Evolutionary conservation across 2,888 invertebrate genomes (phyloP), one percentile per base, ranked within the genome.

Genomic region (Molanna angustata): DNA sequence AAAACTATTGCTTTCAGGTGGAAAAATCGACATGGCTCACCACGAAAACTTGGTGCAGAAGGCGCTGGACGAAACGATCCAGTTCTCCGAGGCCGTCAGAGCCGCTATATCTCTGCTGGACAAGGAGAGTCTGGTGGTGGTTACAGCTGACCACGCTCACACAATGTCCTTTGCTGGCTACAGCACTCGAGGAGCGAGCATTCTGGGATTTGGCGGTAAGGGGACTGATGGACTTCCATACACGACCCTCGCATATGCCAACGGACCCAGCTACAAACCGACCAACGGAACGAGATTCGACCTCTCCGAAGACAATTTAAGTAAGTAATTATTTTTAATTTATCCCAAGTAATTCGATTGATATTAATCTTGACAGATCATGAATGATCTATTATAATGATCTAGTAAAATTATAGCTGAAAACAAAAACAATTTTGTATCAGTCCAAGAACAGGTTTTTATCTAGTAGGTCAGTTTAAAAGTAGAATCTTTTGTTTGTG

Each of bases 221-320:
- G 59, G 56, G 1, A 79, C 75, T 1, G 80, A 82, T 56, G 66
- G 71, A 7, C 63, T 83, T 9, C 84, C 85, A 0, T 87, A 84
- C 64, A 77, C 85, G 3, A 85, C 84, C 0, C 67, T 90, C 39
- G 83, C 80, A 62, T 90, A 90, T 66, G 87, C 88, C 0, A 89
- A 86, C 60, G 90, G 90, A 0, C 86, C 86, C 0, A 85, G 85
- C 0, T 84, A 78, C 62, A 69, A 67, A 43, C 62, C 57, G 2
- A 52, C 47, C 2, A 63, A 60, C 33, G 61, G 62, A 41, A 37
- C 21, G 3, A 32, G 62, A 47, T 31, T 43, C 27, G 49, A 61
- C 44, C 35, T 62, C 35, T 45, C 56, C 9, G 42, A 47, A 21
- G 56, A 60, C 35, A 52, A 59, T 35, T 48, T 42, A 44, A 50